A percentile compares a stretch with the other conserved stretches of the same genome.
phyloP scores from a whole-genome alignment of 2,113 vertebrate species.

The Bagarius yarrelli region DNA sequence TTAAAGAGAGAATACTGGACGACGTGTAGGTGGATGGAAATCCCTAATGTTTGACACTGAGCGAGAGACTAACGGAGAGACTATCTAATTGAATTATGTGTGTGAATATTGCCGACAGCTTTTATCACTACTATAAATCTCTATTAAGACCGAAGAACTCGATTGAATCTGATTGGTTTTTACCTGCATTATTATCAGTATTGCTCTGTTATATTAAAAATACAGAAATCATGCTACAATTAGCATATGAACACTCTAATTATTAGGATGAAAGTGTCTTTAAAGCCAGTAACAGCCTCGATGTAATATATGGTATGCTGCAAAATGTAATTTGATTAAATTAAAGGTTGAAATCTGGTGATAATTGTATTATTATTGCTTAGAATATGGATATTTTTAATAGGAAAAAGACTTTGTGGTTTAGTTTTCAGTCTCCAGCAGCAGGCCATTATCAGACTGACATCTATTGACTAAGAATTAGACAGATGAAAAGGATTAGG shows the following conservation, averaged over 20 bases:
- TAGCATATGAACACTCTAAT: too few relatives aligned
- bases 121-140: not conserved
- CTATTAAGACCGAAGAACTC: not conserved
- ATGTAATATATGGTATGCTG: not conserved
- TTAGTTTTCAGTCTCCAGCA: slow-evolving; percentile 1
- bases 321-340: not conserved
- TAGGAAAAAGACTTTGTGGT: not conserved
- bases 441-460: not conserved
- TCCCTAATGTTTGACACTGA: slow-evolving; percentile 10
- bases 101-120: not conserved
- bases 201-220: not conserved
- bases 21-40: slow-evolving; percentile 26
- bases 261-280: not conserved
- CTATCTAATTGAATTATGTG: slow-evolving; percentile 1
- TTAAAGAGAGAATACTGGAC: slow-evolving; percentile 18
- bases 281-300: not conserved
- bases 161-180: not conserved
- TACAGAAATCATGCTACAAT: not conserved
- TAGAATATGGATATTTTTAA: not conserved
- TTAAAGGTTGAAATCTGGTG: not conserved
- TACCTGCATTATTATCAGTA: not conserved
- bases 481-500: not conserved
- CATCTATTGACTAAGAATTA: not conserved
- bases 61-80: slow-evolving; percentile 1
- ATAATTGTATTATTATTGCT: not conserved